Percentiles rank a stretch among this genome's conserved stretches.
phyloP scores from a whole-genome alignment of 2,888 invertebrate genomes.

The Drosophila testacea region DNA sequence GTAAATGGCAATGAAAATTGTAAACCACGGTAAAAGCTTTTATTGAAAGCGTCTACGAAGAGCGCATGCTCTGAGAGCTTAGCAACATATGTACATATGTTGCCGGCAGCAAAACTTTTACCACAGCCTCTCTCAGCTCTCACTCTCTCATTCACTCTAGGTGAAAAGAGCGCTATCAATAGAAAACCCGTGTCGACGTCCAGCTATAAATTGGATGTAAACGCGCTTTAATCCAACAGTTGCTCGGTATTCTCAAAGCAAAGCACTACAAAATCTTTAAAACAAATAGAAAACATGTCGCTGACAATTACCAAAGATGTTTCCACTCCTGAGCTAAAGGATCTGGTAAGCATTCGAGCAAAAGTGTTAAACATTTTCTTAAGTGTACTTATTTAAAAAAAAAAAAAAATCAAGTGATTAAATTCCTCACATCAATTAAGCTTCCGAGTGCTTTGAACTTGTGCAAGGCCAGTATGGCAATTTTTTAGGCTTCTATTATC shows the following conservation, averaged over 20 bases:
- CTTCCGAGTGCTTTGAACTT: slow-evolving; percentile 66
- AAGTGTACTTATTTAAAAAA: not conserved
- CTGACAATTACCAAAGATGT: slow-evolving; percentile 76
- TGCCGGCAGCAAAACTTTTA: slow-evolving; percentile 34
- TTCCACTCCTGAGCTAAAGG: slow-evolving; percentile 77
- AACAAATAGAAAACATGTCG: slow-evolving; percentile 67
- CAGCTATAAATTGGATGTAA: slow-evolving; percentile 46
- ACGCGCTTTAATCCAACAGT: slow-evolving; percentile 37
- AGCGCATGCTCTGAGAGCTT: slow-evolving; percentile 37
- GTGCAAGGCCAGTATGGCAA: slow-evolving; percentile 55
- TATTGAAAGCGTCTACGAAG: slow-evolving; percentile 30
- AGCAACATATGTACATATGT: slow-evolving; percentile 35
- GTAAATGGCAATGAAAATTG: slow-evolving; percentile 2
- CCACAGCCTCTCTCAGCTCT: slow-evolving; percentile 11
- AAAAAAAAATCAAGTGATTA: not conserved
- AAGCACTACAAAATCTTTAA: slow-evolving; percentile 26
- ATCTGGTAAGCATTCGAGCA: slow-evolving; percentile 74
- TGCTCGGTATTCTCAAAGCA: slow-evolving; percentile 51
- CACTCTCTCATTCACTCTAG: slow-evolving; percentile 15
- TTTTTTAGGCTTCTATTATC: slow-evolving; percentile 49
- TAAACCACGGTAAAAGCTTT: slow-evolving; percentile 29
- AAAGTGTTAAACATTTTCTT: slow-evolving; percentile 2
- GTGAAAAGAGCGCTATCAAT: slow-evolving; percentile 30
- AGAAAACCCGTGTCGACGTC: slow-evolving; percentile 19
- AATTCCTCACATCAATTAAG: slow-evolving; percentile 27